Evolutionary conservation across 2,888 invertebrate genomes (phyloP).

Genomic region (Oxytorus armatus): DNA sequence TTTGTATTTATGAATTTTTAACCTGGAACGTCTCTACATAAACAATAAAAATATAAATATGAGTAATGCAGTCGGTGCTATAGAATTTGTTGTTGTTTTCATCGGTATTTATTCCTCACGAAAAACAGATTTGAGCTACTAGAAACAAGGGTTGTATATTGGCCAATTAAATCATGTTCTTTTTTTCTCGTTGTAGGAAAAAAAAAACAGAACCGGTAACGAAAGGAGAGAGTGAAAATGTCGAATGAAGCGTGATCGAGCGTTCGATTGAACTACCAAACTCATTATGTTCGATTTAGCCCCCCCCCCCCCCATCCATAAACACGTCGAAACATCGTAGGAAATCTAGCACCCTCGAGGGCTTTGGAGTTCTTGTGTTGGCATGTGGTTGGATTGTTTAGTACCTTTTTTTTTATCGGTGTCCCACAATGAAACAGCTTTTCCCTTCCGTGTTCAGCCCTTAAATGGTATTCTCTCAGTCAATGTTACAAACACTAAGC

Average conservation of each 20-base stretch:
- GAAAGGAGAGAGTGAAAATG: conserved; percentile 12
- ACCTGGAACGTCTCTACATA: background rate
- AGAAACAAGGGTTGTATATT: background rate
- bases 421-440: conserved; percentile 48
- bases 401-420: conserved; percentile 28
- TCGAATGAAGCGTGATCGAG: conserved; percentile 51
- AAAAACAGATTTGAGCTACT: background rate
- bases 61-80: background rate
- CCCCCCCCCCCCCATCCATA: no score
- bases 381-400: conserved; percentile 14
- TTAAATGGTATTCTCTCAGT: background rate
- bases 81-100: background rate
- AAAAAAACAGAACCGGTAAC: background rate
- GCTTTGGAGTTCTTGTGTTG: conserved; percentile 16
- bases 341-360: conserved; percentile 18
- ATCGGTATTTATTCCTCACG: background rate
- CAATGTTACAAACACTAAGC: background rate
- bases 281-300: conserved; percentile 27
- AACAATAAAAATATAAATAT: conserved; percentile 8
- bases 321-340: conserved; percentile 4
- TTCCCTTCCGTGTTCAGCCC: background rate
- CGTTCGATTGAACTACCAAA: conserved; percentile 41
- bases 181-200: background rate
- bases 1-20: conserved; percentile 5
- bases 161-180: background rate